These are phyloP conservation scores for Ctena decussata DNA, from an alignment of 2,888 invertebrate genomes.

Conservation along the genomic window DNA sequence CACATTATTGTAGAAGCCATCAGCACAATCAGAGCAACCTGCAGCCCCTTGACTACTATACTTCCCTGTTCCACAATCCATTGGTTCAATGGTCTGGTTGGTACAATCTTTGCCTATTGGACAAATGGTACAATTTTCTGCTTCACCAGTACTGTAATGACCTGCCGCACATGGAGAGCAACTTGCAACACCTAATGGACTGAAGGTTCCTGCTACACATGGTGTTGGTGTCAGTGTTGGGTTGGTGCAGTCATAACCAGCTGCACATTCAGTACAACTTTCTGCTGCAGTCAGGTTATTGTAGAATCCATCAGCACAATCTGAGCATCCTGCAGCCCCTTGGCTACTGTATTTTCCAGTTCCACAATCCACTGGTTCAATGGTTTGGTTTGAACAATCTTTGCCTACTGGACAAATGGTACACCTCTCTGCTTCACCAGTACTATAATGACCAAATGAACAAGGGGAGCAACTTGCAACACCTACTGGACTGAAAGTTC, in stretches of 20 bases:
- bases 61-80: conserved; percentile 61
- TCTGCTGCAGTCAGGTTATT: conserved; percentile 55
- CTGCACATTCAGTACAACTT: conserved; percentile 56
- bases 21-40: conserved; percentile 55
- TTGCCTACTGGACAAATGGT: conserved; percentile 58
- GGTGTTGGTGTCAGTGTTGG: conserved; percentile 11
- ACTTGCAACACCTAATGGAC: conserved; percentile 38
- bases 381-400: conserved; percentile 46
- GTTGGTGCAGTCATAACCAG: conserved; percentile 61
- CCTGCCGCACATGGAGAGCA: conserved; percentile 67
- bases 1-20: conserved; percentile 67
- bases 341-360: conserved; percentile 53
- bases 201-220: conserved; percentile 61
- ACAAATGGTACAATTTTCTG: conserved; percentile 39
- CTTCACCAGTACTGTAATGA: conserved; percentile 50
- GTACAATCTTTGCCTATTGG: conserved; percentile 63
- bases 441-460: conserved; percentile 39
- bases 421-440: conserved; percentile 23
- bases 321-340: conserved; percentile 25
- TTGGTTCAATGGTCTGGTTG: conserved; percentile 26
- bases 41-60: conserved; percentile 64
- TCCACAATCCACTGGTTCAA: conserved; percentile 19
- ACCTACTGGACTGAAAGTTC: conserved; percentile 61
- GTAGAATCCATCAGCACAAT: conserved; percentile 62
- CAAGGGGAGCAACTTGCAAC: conserved; percentile 35